These are phyloP conservation scores for Chlorodrepanis virens DNA, from an alignment of 2,113 vertebrate species.

Conservation along the genomic window DNA sequence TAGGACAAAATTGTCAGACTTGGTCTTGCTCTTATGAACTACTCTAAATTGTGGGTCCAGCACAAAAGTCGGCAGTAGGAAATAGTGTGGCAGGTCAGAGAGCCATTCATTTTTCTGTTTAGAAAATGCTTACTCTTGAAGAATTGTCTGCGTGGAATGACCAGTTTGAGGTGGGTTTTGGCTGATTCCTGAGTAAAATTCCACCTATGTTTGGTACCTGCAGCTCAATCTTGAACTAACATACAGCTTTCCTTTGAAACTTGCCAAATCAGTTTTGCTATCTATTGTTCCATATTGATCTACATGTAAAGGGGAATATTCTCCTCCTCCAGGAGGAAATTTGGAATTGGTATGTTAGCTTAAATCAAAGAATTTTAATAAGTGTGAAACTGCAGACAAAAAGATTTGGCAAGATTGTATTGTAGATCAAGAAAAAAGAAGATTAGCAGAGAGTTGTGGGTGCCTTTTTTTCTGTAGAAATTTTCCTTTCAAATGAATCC, in stretches of 20 bases:
- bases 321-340: not conserved
- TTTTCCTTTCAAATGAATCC: not conserved
- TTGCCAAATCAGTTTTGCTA: not conserved
- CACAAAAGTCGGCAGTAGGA: not conserved
- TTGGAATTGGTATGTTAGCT: accelerated
- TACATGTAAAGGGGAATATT: not conserved
- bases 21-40: not conserved
- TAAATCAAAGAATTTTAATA: not conserved
- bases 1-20: not conserved
- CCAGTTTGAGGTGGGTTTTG: not conserved
- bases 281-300: not conserved
- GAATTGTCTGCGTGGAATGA: not conserved
- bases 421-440: not conserved
- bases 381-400: not conserved
- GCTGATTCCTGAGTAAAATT: not conserved
- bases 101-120: not conserved
- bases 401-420: not conserved
- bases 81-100: not conserved
- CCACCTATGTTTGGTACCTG: not conserved
- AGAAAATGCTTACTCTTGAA: not conserved
- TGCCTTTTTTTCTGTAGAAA: not conserved
- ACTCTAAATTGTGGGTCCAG: not conserved
- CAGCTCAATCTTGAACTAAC: not conserved
- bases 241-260: not conserved
- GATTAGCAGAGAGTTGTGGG: not conserved